Conservation (phyloP, 2,113 vertebrate genomes). For the Ovis aries region DNA sequence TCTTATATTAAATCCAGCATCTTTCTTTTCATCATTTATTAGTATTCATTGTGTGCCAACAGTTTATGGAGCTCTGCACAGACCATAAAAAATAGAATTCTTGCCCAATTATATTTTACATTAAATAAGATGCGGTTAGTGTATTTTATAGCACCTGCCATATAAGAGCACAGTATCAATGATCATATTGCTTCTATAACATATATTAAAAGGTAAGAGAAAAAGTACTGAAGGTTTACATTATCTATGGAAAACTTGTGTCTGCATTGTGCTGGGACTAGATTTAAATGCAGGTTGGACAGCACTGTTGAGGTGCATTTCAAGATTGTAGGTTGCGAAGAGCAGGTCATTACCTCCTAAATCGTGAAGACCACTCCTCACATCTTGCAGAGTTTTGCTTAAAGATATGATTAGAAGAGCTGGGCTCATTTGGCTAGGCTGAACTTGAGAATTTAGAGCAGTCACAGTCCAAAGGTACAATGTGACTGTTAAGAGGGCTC, state of each 20-base stretch:
- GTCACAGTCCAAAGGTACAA: neutral
- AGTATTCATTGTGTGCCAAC: neutral
- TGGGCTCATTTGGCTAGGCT: neutral
- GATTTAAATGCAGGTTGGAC: neutral
- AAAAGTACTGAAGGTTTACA: neutral
- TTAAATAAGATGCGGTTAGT: neutral
- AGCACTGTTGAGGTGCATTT: neutral
- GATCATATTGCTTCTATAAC: neutral
- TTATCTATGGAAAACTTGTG: neutral
- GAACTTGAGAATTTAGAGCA: neutral
- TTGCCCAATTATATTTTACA: neutral
- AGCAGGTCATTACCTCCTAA: neutral
- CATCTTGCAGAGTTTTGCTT: neutral
- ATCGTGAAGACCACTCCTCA: neutral
- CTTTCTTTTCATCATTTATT: conserved; percentile 28
- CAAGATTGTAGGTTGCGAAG: neutral
- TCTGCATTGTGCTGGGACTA: neutral
- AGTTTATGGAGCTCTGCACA: neutral
- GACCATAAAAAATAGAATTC: neutral
- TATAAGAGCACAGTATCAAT: neutral
- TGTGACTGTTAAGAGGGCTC: neutral
- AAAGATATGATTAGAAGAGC: neutral
- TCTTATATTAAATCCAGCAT: neutral
- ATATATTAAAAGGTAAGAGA: neutral
- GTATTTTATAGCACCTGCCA: neutral